A percentile compares a stretch with the other conserved stretches of the same genome.
Evolutionary conservation across 2,797 vertebrate genomes (phyloP).

Genomic region (Phrynocephalus vlangalii): DNA sequence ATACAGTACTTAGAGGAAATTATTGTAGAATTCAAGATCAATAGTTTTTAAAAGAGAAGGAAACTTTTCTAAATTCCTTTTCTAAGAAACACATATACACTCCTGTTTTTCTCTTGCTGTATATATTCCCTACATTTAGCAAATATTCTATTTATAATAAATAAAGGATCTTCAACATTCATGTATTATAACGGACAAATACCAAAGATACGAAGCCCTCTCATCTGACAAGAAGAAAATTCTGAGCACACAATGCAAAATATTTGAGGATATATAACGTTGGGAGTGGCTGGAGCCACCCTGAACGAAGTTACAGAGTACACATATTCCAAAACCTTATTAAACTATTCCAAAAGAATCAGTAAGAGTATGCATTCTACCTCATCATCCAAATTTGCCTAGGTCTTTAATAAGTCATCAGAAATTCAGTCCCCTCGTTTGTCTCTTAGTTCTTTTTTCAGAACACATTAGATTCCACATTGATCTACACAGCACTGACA

Average conservation of each 20-base stretch:
- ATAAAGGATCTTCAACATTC: neutral
- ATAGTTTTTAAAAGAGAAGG: neutral
- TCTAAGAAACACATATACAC: neutral
- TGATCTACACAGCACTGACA: neutral
- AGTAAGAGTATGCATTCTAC: neutral
- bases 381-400: neutral
- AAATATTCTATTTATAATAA: neutral
- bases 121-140: neutral
- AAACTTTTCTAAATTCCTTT: neutral
- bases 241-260: neutral
- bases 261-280: neutral
- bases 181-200: neutral
- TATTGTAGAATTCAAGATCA: neutral
- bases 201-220: neutral
- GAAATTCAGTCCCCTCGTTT: neutral
- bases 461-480: neutral
- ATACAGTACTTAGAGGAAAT: neutral
- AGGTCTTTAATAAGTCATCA: neutral
- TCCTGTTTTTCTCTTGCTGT: neutral
- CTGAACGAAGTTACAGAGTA: neutral
- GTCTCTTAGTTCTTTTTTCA: neutral
- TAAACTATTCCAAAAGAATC: slow-evolving; percentile 1
- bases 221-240: neutral
- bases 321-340: neutral
- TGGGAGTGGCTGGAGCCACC: neutral